These are phyloP conservation scores for Pandion haliaetus DNA, from an alignment of 2,113 vertebrate genomes.

Conservation along the genomic window DNA sequence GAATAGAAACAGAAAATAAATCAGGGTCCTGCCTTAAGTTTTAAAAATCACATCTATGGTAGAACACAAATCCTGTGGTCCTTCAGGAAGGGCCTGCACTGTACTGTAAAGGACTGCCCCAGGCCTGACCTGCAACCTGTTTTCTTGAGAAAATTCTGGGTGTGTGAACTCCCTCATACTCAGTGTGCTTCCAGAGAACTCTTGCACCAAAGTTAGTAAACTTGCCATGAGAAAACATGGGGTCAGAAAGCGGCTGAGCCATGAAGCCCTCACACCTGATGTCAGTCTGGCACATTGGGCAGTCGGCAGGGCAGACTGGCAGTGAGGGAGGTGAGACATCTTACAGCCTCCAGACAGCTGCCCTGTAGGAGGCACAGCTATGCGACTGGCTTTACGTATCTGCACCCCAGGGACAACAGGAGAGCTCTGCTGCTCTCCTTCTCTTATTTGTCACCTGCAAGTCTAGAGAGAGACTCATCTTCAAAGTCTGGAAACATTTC, in stretches of 20 bases:
- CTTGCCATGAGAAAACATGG: neutral
- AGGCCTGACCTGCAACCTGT: fast-evolving
- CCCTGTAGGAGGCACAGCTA: neutral
- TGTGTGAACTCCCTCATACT: neutral
- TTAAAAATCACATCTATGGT: neutral
- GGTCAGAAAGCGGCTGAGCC: neutral
- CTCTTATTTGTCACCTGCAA: neutral
- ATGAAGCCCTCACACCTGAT: fast-evolving
- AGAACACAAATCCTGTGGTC: neutral
- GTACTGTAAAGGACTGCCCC: neutral
- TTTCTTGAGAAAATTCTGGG: neutral
- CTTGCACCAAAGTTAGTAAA: neutral
- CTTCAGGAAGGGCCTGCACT: neutral
- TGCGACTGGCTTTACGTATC: neutral
- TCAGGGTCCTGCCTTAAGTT: neutral
- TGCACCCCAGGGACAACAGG: fast-evolving
- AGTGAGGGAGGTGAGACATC: neutral
- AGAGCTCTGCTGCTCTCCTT: neutral
- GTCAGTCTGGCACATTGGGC: fast-evolving
- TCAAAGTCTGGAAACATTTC: neutral
- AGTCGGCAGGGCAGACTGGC: neutral
- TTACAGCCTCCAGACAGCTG: neutral
- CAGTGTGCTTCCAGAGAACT: neutral
- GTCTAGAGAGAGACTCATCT: neutral
- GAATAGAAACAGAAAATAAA: neutral